Conservation (phyloP, 2,113 vertebrate genomes). For the Amblyopsis rosae region DNA sequence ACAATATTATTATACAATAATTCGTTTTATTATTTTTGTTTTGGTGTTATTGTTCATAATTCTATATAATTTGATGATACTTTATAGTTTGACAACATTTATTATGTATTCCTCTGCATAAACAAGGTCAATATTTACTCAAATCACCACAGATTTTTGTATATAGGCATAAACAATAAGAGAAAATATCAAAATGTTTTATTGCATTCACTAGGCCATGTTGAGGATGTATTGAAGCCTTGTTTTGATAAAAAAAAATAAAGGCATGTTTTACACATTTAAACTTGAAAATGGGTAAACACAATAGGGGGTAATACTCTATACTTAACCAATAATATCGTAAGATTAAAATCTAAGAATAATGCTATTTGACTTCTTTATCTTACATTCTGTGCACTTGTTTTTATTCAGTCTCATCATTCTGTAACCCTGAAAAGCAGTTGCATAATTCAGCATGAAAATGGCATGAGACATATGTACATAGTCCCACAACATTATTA, state of each 20-base stretch:
- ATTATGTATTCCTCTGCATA: not conserved
- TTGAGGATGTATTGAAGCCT: too few species aligned
- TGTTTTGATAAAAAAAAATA: too few species aligned
- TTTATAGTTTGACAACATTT: not conserved
- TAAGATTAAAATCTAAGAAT: not conserved
- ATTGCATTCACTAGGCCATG: too few species aligned
- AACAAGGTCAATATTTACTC: too few species aligned
- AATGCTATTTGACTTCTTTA: not conserved
- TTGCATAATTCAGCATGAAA: not conserved
- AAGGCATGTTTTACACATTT: too few species aligned
- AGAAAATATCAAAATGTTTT: too few species aligned
- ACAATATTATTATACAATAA: too few species aligned
- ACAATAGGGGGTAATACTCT: not conserved
- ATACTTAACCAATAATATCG: not conserved
- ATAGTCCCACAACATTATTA: not conserved
- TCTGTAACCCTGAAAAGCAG: slow-evolving; percentile 9
- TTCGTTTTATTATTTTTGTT: too few species aligned
- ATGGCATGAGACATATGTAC: not conserved
- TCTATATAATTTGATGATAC: not conserved
- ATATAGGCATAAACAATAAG: too few species aligned
- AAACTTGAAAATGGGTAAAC: too few species aligned
- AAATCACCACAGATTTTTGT: too few species aligned
- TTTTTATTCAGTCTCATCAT: not conserved
- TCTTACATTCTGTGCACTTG: slow-evolving; percentile 3
- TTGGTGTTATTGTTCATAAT: too few species aligned